Base-by-base conservation (phyloP, 1,140 invertebrate genomes). In the Drosophila lowei region DNA sequence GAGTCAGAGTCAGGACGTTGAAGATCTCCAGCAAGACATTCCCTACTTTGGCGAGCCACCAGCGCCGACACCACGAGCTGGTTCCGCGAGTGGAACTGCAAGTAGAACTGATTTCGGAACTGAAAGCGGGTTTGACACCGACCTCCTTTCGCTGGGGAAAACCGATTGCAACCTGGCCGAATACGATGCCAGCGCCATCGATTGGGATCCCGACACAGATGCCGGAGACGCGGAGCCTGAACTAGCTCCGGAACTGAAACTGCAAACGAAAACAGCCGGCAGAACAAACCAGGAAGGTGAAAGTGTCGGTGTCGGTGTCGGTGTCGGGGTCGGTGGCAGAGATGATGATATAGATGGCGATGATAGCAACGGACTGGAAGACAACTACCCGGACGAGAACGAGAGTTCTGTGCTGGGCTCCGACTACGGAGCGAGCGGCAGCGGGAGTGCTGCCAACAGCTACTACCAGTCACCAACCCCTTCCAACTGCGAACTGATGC, bases 1-100 rank as follows among this genome's bases (percentile, higher is more conserved):
- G 53, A 16, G 56, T 28, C 58, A 49, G 43, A 43, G 72, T 55
- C 50, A 74, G 48, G 78, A 88, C 21, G 47, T 65, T 65, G 79
- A 90, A 65, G 83, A 90, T 64, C 77, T 81, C 65, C 88, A 90
- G 79, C 77, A 70, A 73, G 84, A 88, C 88, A 90, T 90, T 90
- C 88, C 88, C 49, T 90, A 60, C 70, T 89, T 89, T 44, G 73
- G 72, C 44, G 75, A 83, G 43, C 70, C 64, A 15, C 56, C 56
- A 13, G 13, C 54, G 3, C 25, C 42, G 50, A 50, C 49, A 28
- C 18, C 42, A 11, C 9, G 28, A 43, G 7, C 49, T 38, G 34
- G 3, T 38, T 38, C 34, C 38, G 30, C 61, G 43, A 15, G 21
- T 11, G 16, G 43, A 56, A 49, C 21, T 3, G 18, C 4, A 2